Base-by-base conservation (phyloP, 1,140 invertebrate genomes). In the Choristoneura fumiferana region DNA sequence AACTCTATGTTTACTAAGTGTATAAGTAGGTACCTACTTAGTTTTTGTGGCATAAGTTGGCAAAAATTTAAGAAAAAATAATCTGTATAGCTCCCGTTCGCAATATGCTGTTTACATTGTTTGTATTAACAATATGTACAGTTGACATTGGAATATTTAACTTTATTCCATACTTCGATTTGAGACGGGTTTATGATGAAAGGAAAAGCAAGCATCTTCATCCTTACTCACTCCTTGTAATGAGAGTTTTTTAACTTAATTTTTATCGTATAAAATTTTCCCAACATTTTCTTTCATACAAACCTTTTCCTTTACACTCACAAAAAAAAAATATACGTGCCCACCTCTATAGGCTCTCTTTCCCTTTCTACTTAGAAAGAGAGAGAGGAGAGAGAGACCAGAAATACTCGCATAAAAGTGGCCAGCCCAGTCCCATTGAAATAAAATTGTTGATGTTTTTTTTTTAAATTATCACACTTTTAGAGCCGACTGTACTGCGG, bases 31-130 rank as follows among this genome's bases (percentile, higher is more conserved):
- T n/a, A n/a, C n/a, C n/a, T n/a, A n/a, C n/a, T n/a, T n/a, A n/a
- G n/a, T 39, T 54, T 12, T 54, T 15, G 8, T 43, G 35, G 10
- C 9, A 39, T 54, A 53, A 57, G n/a, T 14, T 69, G 57, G 66
- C 59, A 34, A 53, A 49, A 18, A 58, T 56, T 56, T 36, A 61
- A 59, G 57, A 62, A 63, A n/a, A n/a, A 66, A 63, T 63, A 66
- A 69, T 69, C 61, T 58, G 45, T 57, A 14, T 37, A 35, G 63
- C 62, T 61, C 56, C 65, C 69, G 69, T 67, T 65, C 67, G 69
- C 69, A 72, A 72, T 66, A 52, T 72, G 69, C 66, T 58, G 69
- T 45, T 56, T 22, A 37, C 38, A 38, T 60, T 63, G 43, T 57
- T 59, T 37, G 43, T 58, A 54, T 57, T 67, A 52, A 58, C 55